Base-by-base conservation (phyloP, 2,797 vertebrate genomes). In the Melopsittacus undulatus region DNA sequence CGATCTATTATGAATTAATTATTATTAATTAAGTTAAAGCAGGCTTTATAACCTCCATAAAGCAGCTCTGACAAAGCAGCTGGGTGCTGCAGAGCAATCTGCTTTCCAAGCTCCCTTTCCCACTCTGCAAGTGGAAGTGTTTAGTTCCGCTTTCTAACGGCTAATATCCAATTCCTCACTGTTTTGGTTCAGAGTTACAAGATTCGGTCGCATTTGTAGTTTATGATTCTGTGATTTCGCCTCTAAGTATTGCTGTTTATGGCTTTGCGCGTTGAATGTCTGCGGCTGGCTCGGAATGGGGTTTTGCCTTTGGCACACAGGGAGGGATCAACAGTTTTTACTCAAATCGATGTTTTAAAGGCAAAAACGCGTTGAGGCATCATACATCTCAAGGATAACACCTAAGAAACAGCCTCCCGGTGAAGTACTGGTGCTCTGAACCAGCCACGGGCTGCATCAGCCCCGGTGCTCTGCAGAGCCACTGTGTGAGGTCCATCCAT, bases 61-160 rank as follows among this genome's bases (percentile, higher is more conserved):
- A 84, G 56, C 57, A 11, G 34, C 23, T 70, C 80, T 22, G 66
- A 63, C 62, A 62, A 70, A 84, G 88, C 95, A 92, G 89, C 89
- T 94, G 88, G 87, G 36, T 95, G 73, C 27, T 80, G 38, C 45
- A 78, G 66, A 63, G 54, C 87, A 83, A 87, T 91, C 90, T 92
- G 92, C 79, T 89, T 85, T n/a, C 86, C 4, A 16, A 88, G 77
- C 93, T 74, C 76, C 26, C 83, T 88, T 91, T 14, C 29, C 83
- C 73, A 67, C 83, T n/a, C 34, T 5, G 38, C 87, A 34, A 34
- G 94, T 92, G 76, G 8, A 36, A 92, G 92, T 76, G 26, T 67
- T 96, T 90, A 84, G 79, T 87, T 95, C 92, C 49, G 63, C 93
- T 95, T 80, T 82, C 79, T 92, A 87, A 95, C 87, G 81, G 94